phyloP scores from a whole-genome alignment of 92 coral and sea anemone species.

The Palythoa grandis region DNA sequence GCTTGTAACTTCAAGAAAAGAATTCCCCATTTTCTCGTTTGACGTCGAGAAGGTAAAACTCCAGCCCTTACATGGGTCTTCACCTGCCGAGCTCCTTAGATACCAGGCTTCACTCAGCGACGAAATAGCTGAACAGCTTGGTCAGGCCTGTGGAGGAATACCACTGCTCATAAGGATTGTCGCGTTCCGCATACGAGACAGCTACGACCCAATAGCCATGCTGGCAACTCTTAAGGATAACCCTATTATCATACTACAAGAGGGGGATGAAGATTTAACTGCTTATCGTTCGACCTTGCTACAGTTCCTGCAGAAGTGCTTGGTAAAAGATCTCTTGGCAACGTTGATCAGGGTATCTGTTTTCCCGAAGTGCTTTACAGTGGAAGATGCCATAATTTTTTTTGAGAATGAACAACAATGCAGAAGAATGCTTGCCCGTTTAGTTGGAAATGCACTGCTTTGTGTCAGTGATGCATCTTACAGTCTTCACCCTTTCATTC shows the following conservation, averaged over 20 bases:
- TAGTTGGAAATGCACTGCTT: slow-evolving; percentile 68
- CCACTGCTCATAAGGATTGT: slow-evolving; percentile 68
- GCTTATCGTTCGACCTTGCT: slow-evolving; percentile 36
- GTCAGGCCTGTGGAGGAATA: slow-evolving; percentile 62
- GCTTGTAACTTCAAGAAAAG: slow-evolving; percentile 61
- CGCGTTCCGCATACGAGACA: slow-evolving; percentile 55
- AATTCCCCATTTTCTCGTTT: slow-evolving; percentile 24
- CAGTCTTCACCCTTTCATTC: slow-evolving; percentile 75
- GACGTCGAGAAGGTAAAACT: neutral
- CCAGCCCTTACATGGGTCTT: neutral
- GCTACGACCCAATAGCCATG: slow-evolving; percentile 37
- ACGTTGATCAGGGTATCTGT: slow-evolving; percentile 59
- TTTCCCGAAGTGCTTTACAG: slow-evolving; percentile 65
- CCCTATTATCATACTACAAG: slow-evolving; percentile 47
- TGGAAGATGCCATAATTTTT: slow-evolving; percentile 59
- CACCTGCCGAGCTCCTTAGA: slow-evolving; percentile 2
- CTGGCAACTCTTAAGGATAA: slow-evolving; percentile 39
- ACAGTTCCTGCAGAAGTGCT: slow-evolving; percentile 54
- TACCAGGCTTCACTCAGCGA: slow-evolving; percentile 4
- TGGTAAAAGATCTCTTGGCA: slow-evolving; percentile 49
- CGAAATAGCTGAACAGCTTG: slow-evolving; percentile 52
- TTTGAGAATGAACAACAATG: slow-evolving; percentile 44
- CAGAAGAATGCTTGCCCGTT: slow-evolving; percentile 23
- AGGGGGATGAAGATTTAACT: slow-evolving; percentile 24
- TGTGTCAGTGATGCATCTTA: slow-evolving; percentile 51